Evolutionary conservation across 2,113 vertebrate species (phyloP).

Genomic region (Ranitomeya imitator): DNA sequence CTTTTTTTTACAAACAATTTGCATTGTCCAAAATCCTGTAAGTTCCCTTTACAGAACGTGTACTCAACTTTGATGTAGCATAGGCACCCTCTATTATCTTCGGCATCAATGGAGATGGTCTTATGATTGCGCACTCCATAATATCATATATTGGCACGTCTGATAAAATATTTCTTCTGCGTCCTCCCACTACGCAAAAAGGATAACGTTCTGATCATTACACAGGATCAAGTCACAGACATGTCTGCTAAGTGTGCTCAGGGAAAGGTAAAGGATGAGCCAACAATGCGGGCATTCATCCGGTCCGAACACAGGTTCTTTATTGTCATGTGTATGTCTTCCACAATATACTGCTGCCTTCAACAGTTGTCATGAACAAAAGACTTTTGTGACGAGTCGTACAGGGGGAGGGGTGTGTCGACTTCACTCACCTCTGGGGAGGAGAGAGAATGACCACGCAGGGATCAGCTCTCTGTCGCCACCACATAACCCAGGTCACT

Average conservation of each 20-base stretch:
- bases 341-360: neutral
- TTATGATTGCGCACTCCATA: neutral
- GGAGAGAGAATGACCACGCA: too few relatives aligned
- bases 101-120: neutral
- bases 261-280: neutral
- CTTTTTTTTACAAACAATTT: neutral
- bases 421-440: too few relatives aligned
- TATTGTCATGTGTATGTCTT: neutral
- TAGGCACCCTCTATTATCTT: neutral
- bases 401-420: neutral
- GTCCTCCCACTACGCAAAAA: neutral
- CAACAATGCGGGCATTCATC: constrained; percentile 3
- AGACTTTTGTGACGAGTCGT: neutral
- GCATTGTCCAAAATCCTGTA: neutral
- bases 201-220: neutral
- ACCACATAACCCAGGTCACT: too few relatives aligned
- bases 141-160: neutral
- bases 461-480: too few relatives aligned
- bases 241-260: neutral
- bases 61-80: neutral
- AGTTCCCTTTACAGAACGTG: neutral
- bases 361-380: neutral
- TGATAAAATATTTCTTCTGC: neutral
- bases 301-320: neutral
- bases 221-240: neutral